A percentile compares a stretch with the other conserved stretches of the same genome.
These are phyloP conservation scores for Campoplex nolae DNA, from an alignment of 2,888 invertebrate species.

Conservation along the genomic window DNA sequence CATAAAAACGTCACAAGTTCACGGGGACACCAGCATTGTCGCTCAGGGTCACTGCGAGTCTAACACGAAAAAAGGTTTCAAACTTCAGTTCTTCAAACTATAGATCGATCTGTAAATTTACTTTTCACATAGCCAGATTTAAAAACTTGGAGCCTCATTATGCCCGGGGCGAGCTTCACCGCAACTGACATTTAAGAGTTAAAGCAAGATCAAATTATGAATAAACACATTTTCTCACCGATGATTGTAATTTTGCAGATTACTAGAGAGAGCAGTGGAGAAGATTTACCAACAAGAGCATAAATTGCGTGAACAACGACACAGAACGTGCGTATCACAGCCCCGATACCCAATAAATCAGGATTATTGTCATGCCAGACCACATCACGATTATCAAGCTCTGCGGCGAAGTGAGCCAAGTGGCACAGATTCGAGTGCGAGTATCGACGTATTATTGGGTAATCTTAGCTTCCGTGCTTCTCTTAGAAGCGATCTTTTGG, in stretches of 20 bases:
- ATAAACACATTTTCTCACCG: neutral
- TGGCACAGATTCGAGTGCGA: constrained; percentile 79
- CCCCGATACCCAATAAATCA: constrained; percentile 73
- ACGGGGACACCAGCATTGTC: no score
- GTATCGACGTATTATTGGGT: constrained; percentile 80
- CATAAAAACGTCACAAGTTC: no score
- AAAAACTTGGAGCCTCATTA: no score
- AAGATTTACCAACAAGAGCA: constrained; percentile 82
- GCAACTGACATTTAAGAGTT: no score
- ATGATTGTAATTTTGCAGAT: constrained; percentile 67
- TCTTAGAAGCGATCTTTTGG: constrained; percentile 77
- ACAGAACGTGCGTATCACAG: constrained; percentile 75
- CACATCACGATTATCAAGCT: constrained; percentile 64
- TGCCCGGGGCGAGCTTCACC: no score
- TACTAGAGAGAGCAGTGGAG: constrained; percentile 80
- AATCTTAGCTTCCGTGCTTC: constrained; percentile 80
- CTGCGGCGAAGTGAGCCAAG: constrained; percentile 76
- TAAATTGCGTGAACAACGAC: constrained; percentile 73
- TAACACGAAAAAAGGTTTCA: no score
- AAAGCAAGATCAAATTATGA: neutral
- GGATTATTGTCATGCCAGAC: constrained; percentile 71
- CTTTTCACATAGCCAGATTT: no score
- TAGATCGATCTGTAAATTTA: no score
- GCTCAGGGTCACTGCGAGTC: no score
- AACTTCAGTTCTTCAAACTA: no score